phyloP scores from a whole-genome alignment of 2,888 invertebrate genomes.

The Stegophylla sp. region DNA sequence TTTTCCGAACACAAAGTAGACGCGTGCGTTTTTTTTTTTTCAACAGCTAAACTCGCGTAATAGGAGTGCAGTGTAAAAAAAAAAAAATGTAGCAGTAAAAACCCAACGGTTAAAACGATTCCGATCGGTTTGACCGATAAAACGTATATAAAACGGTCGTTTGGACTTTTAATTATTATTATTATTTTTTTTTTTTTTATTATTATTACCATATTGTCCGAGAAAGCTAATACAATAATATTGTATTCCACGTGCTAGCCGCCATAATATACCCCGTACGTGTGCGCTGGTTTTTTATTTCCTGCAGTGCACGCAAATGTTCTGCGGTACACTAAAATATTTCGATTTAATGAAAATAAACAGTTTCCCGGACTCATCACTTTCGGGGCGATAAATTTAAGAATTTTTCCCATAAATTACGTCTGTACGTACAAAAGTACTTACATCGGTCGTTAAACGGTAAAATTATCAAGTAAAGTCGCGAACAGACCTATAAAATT shows the following conservation, averaged over 20 bases:
- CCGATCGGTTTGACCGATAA: background rate
- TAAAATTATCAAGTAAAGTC: background rate
- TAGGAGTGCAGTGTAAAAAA: background rate
- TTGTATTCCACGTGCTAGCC: background rate
- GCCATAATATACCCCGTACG: background rate
- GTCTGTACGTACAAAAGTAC: background rate
- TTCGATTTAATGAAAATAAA: constrained; percentile 4
- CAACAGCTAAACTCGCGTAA: background rate
- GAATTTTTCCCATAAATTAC: constrained; percentile 28
- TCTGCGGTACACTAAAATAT: background rate
- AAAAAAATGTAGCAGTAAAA: background rate
- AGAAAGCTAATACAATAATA: background rate
- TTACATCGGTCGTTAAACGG: background rate
- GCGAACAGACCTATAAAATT: background rate
- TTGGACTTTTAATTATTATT: background rate
- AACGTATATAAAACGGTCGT: background rate
- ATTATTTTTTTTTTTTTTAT: background rate
- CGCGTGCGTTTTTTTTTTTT: background rate
- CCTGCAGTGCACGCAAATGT: background rate
- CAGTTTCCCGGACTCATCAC: background rate
- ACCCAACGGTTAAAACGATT: background rate
- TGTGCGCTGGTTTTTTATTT: background rate
- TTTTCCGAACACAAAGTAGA: too few relatives aligned
- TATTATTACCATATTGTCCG: background rate
- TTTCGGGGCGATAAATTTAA: constrained; percentile 10